These are phyloP conservation scores for Tachysurus vachellii DNA, from an alignment of 2,113 vertebrate species.

Conservation along the genomic window DNA sequence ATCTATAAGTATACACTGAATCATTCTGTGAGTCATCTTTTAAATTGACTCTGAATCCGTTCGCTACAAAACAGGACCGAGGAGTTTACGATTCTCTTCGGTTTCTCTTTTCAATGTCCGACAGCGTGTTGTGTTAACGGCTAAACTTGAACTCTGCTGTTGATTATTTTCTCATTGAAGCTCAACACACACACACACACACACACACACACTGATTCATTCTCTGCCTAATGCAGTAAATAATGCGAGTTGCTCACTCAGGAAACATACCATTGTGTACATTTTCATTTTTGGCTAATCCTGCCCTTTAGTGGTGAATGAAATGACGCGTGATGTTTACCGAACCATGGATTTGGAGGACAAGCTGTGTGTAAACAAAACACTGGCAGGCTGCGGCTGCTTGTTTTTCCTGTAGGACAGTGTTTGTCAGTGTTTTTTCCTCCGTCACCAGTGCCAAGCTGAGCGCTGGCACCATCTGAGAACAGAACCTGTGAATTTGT, in stretches of 20 bases:
- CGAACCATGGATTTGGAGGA: background rate
- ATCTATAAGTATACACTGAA: background rate
- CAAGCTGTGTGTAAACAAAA: slow-evolving; percentile 9
- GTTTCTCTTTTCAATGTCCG: background rate
- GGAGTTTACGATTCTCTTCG: background rate
- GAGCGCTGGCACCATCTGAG: slow-evolving; percentile 17
- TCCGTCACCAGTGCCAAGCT: background rate
- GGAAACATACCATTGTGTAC: background rate
- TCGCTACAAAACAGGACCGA: background rate
- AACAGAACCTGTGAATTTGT: background rate
- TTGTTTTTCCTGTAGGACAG: slow-evolving; percentile 11
- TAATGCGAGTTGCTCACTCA: background rate
- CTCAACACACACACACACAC: background rate
- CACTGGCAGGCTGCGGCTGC: background rate
- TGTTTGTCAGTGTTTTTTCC: background rate
- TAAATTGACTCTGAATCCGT: background rate
- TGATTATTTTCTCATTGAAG: background rate
- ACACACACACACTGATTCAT: background rate
- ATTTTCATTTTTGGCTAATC: background rate
- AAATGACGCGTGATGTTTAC: slow-evolving; percentile 21
- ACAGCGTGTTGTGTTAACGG: background rate
- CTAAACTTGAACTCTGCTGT: background rate
- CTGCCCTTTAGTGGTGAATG: background rate
- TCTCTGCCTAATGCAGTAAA: background rate
- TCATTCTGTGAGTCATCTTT: background rate